phyloP scores from a whole-genome alignment of 2,113 vertebrate species.

The Rhizomys pruinosus region DNA sequence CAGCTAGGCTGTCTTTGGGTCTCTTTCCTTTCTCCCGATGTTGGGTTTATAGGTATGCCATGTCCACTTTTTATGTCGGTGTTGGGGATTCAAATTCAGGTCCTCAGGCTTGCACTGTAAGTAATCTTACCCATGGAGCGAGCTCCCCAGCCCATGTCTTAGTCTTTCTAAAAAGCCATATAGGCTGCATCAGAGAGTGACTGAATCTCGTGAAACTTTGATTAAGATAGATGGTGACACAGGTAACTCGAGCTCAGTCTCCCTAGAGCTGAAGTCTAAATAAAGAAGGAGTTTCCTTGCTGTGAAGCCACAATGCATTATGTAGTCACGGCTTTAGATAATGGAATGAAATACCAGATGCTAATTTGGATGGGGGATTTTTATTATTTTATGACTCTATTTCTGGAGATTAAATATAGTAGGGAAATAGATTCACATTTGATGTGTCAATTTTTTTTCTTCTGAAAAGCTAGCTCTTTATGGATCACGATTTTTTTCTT shows the following conservation, averaged over 20 bases:
- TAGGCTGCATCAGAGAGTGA: neutral
- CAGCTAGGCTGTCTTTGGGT: neutral
- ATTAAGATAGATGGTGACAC: neutral
- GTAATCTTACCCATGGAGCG: neutral
- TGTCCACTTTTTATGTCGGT: neutral
- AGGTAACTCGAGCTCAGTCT: neutral
- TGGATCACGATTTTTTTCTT: slow-evolving; percentile 24
- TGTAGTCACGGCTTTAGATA: slow-evolving; percentile 44
- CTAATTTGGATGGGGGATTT: slow-evolving; percentile 51
- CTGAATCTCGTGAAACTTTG: slow-evolving; percentile 23
- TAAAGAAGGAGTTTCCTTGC: slow-evolving; percentile 39
- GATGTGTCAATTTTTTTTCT: slow-evolving; percentile 59
- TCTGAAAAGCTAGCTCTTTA: slow-evolving; percentile 48
- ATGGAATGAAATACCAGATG: slow-evolving; percentile 30
- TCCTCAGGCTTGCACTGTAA: neutral
- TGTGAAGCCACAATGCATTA: slow-evolving; percentile 13
- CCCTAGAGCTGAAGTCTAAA: neutral
- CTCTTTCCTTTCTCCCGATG: neutral
- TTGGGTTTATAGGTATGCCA: neutral
- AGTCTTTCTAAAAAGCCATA: neutral
- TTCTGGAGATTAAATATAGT: slow-evolving; percentile 65
- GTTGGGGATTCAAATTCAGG: neutral
- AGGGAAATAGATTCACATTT: slow-evolving; percentile 62
- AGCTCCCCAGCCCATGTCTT: neutral
- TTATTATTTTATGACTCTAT: slow-evolving; percentile 72